These are phyloP conservation scores for Actinia tenebrosa DNA, from an alignment of 64 coral and sea anemone species.

Conservation along the genomic window DNA sequence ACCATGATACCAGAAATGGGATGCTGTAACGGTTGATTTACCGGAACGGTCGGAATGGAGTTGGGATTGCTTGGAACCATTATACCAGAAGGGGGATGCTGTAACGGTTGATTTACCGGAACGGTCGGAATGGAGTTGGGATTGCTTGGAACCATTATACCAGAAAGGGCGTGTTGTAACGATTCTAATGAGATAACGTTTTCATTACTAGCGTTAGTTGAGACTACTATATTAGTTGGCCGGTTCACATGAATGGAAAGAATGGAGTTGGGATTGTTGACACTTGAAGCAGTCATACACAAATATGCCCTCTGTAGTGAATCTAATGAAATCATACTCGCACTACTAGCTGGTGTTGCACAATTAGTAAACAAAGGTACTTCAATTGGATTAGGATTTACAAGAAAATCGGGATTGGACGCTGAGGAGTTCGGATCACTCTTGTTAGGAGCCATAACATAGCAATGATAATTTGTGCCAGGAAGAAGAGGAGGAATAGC, in stretches of 20 bases:
- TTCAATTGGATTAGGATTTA: background rate
- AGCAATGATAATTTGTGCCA: background rate
- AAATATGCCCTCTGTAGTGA: background rate
- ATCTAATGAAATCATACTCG: background rate
- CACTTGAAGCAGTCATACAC: background rate
- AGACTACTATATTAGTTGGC: background rate
- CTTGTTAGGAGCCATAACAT: background rate
- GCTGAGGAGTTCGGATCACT: background rate
- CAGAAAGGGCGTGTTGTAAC: background rate
- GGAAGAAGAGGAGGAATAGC: background rate
- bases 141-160: background rate
- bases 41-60: background rate
- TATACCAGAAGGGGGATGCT: background rate
- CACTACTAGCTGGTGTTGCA: background rate
- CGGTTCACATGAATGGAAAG: background rate
- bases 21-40: background rate
- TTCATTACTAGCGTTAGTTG: background rate
- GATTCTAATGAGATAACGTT: background rate
- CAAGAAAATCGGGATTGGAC: background rate
- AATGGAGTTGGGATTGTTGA: background rate
- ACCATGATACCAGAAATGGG: background rate
- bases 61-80: background rate
- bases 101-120: background rate
- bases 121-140: background rate
- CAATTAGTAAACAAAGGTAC: background rate